Base-by-base conservation (phyloP, 2,113 vertebrate genomes). In the Aleadryas rufinucha region DNA sequence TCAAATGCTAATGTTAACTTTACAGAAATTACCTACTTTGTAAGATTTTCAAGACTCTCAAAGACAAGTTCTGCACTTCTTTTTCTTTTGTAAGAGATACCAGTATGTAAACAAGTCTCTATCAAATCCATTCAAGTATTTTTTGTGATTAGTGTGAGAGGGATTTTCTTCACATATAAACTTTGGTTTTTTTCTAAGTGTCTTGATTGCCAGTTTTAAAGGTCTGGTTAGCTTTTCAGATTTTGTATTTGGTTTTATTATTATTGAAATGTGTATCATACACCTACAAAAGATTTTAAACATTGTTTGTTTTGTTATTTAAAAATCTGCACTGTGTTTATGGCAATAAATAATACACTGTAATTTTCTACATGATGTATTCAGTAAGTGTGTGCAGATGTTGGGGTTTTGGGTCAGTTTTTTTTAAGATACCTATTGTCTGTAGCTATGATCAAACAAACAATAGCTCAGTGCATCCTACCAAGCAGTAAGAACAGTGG, bases 321-420 rank as follows among this genome's bases (percentile, higher is more conserved):
- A 22, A 82, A 72, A 72, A 60, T 28, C 5, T 56, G 50, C 8
- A 13, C 53, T 76, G 71, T 68, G 21, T 53, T 76, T 59, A 35
- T 13, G 66, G 33, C 15, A 45, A n/a, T 71, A 84, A 84, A 53
- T 23, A 80, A 65, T 8, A 53, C 31, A 41, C 5, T 17, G 23
- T 60, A 2, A 30, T 57, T 41, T 31, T 59, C 35, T 54, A 35
- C 15, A 35, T 0, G 9, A 15, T 39, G n/a, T 42, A 41, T 49
- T 90, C 41, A 57, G 19, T 54, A 57, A 50, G 35, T 27, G 18
- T 49, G 35, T 44, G 37, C 31, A 37, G 22, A 69, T 49, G 20
- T 13, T 47, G 5, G 11, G 56, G 5, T 31, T 31, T 49, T 18
- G 33, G 33, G 24, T 44, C 5, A 0, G 0, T 17, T 66, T 64